Conservation (phyloP, 2,113 vertebrate species). For the Nesogale talazaci region DNA sequence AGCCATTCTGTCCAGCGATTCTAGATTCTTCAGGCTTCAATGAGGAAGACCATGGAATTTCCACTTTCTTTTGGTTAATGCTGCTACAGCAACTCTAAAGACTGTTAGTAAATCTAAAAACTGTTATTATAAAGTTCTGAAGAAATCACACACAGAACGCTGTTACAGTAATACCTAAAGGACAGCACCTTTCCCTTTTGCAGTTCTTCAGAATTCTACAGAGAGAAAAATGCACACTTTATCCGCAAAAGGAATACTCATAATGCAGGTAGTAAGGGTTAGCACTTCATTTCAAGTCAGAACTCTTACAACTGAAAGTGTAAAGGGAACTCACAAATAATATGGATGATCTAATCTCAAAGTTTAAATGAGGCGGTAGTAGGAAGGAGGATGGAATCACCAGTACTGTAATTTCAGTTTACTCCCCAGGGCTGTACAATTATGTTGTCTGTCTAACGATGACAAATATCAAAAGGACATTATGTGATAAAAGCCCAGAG, state of each 20-base stretch:
- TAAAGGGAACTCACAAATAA: conserved; percentile 37
- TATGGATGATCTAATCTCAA: neutral
- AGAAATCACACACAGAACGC: neutral
- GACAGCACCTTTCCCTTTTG: neutral
- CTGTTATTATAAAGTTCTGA: conserved; percentile 20
- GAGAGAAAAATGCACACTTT: neutral
- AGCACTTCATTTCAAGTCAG: conserved; percentile 11
- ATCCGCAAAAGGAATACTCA: neutral
- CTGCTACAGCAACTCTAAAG: neutral
- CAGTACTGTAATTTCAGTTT: conserved; percentile 28
- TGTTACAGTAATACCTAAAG: conserved; percentile 21
- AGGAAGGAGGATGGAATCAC: neutral
- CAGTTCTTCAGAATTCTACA: neutral
- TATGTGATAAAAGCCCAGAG: conserved; percentile 3
- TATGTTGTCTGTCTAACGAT: neutral
- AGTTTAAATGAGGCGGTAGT: neutral
- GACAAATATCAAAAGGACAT: conserved; percentile 38
- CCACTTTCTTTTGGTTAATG: neutral
- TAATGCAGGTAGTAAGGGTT: conserved; percentile 3
- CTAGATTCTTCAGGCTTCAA: neutral
- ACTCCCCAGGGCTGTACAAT: neutral
- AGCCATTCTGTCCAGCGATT: conserved; percentile 3
- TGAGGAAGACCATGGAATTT: conserved; percentile 10
- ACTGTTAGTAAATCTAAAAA: neutral
- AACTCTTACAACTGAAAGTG: neutral